A percentile compares a stretch with the other conserved stretches of the same genome.
Conservation (phyloP, 2,888 invertebrate species). For the Monochamus alternatus region DNA sequence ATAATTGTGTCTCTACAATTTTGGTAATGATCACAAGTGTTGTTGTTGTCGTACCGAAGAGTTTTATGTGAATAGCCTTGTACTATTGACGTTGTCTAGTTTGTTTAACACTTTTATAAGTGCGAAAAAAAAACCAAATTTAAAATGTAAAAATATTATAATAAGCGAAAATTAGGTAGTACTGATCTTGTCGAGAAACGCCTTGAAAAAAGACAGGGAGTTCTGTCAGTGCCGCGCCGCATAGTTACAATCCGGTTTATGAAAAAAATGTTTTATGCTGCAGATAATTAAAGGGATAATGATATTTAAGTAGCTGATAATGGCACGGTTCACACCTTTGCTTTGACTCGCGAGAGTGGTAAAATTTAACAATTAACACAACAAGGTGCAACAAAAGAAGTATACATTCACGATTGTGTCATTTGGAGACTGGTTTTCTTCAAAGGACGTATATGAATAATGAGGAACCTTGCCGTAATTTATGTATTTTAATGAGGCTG, state of each 20-base stretch:
- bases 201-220: background rate
- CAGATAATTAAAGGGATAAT: constrained; percentile 13
- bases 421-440: background rate
- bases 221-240: background rate
- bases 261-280: background rate
- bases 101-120: background rate
- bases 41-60: no score
- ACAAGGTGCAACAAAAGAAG: background rate
- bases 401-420: background rate
- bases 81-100: background rate
- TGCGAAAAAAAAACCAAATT: no score
- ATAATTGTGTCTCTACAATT: no score
- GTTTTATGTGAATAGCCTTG: background rate
- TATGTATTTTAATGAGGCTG: background rate
- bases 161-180: no score
- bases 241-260: background rate
- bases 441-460: background rate
- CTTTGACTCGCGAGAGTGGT: background rate
- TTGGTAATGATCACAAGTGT: no score
- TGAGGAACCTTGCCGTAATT: background rate
- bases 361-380: background rate
- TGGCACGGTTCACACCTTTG: background rate
- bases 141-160: no score
- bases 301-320: background rate
- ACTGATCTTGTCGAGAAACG: no score